Conservation (phyloP, 2,113 vertebrate species). For the Myrmecophaga tridactyla region DNA sequence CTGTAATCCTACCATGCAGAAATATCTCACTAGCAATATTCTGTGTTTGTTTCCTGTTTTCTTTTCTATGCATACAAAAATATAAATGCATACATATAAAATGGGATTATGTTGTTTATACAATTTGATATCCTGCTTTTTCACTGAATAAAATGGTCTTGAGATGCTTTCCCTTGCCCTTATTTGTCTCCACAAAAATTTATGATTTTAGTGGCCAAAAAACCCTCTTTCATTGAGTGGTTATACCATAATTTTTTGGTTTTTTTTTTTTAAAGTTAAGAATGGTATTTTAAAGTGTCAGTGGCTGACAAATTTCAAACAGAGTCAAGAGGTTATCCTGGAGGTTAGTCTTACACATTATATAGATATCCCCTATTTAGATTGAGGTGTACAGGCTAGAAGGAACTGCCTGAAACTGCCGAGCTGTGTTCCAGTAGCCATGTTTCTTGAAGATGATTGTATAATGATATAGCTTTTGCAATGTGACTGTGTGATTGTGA, state of each 20-base stretch:
- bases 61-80: constrained; percentile 25
- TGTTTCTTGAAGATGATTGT: no score
- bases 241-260: neutral
- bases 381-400: no score
- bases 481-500: no score
- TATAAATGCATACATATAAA: constrained; percentile 15
- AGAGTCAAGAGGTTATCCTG: no score
- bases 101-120: neutral
- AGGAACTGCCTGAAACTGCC: no score
- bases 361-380: no score
- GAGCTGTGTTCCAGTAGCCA: no score
- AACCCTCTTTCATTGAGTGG: neutral
- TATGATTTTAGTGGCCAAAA: neutral
- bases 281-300: no score
- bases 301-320: no score
- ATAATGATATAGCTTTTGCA: no score
- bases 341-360: no score
- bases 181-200: neutral
- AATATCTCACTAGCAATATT: neutral
- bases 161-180: neutral
- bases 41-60: neutral
- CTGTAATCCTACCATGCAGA: neutral
- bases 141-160: neutral
- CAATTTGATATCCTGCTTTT: neutral
- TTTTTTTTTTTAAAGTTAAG: no score